Evolutionary conservation across 2,888 invertebrate genomes (phyloP), one percentile per base, ranked within the genome.

Genomic region (Platynereis dumerilii): DNA sequence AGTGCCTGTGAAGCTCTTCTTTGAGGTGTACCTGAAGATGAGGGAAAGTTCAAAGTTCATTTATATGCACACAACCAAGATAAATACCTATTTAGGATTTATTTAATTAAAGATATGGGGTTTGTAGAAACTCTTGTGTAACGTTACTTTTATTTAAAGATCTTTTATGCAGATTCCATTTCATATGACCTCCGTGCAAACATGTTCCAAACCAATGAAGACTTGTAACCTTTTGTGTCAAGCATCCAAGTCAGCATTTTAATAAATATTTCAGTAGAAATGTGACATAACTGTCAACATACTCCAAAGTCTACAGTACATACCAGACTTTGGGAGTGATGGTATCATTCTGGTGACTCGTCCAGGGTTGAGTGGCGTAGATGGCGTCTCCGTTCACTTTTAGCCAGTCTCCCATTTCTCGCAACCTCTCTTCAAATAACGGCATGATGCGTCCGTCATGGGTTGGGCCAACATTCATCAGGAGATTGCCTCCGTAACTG

Each of bases 391-490:
- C 95, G 76, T 95, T 96, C 17, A 89, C 84, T 1, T 84, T 78
- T 17, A 96, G 85, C 96, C 96, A 96, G 17, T 77, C 61, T 1
- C 96, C 96, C 74, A 96, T 87, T 72, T 89, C 87, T 12, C 88
- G 83, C 0, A 96, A 86, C 54, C 95, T 88, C 79, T 96, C 94
- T 86, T 94, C 91, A 84, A 91, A 94, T 78, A 96, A 91, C 0
- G 93, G 92, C 2, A 88, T 83, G 71, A 96, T 94, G 5, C 90
- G 90, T 2, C 96, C 96, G 74, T 93, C 92, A 78, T 91, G 92
- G 0, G 94, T 93, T 20, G 96, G 95, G 0, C 96, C 95, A 5
- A 95, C 88, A 79, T 96, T 96, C 78, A 93, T 88, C 20, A 93
- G 82, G 20, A 90, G 86, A 79, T 93, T 93, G 0, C 91, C 91